Conservation (phyloP, 2,888 invertebrate species). For the Pseudococcus viburni region DNA sequence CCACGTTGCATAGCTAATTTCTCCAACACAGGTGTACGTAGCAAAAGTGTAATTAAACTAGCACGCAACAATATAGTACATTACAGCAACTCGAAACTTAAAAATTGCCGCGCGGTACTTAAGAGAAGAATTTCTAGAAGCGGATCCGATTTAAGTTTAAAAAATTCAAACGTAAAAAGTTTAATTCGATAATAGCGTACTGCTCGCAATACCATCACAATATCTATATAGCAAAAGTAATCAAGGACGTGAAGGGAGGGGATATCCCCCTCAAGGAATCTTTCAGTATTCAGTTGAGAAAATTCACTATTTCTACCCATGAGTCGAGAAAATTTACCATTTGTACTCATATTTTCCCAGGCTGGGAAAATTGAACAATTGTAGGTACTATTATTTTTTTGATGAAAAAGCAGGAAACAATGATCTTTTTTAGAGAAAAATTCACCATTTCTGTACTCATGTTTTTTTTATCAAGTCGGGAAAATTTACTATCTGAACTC, state of each 20-base stretch:
- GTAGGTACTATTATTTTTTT: too few species aligned
- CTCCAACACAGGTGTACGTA: constrained; percentile 13
- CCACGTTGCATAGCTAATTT: constrained; percentile 42
- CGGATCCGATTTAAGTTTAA: not conserved
- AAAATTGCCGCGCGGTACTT: not conserved
- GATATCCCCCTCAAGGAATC: too few species aligned
- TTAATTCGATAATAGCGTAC: not conserved
- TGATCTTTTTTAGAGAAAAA: too few species aligned
- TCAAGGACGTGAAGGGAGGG: not conserved
- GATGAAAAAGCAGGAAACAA: too few species aligned
- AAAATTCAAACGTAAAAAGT: not conserved
- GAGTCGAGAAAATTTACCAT: too few species aligned
- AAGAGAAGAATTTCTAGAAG: not conserved
- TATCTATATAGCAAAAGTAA: not conserved
- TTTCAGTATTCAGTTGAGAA: too few species aligned
- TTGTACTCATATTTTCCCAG: too few species aligned
- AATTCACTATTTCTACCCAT: too few species aligned
- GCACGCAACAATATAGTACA: not conserved
- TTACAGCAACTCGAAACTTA: not conserved
- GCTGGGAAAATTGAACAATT: too few species aligned
- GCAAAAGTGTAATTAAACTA: constrained; percentile 18
- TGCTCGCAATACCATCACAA: not conserved
- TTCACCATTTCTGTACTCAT: too few species aligned
- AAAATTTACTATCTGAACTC: too few species aligned
- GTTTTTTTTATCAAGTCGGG: too few species aligned